These are phyloP conservation scores for Drosophila vallismaia DNA, from an alignment of 2,888 invertebrate genomes.

Conservation along the genomic window DNA sequence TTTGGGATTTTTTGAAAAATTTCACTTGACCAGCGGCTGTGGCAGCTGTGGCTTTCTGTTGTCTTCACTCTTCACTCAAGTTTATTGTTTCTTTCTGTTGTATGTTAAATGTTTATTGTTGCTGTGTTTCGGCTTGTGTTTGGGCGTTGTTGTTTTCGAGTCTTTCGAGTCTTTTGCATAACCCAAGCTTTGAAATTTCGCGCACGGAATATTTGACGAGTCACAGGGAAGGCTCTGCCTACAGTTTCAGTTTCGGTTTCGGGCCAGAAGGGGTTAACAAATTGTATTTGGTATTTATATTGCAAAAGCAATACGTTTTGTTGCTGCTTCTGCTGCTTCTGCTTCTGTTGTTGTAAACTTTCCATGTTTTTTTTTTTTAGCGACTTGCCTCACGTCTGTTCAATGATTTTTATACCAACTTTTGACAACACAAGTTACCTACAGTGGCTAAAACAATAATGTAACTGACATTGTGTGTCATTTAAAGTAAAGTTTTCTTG, in stretches of 20 bases:
- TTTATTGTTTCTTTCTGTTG: slow-evolving; percentile 28
- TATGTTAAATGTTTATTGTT: slow-evolving; percentile 23
- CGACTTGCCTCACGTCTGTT: slow-evolving; percentile 54
- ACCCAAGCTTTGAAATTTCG: slow-evolving; percentile 60
- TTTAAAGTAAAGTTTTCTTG: too few relatives aligned
- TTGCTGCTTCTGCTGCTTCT: slow-evolving; percentile 25
- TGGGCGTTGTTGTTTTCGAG: slow-evolving; percentile 24
- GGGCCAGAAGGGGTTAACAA: slow-evolving; percentile 46
- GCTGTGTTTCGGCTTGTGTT: slow-evolving; percentile 22
- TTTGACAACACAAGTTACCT: slow-evolving; percentile 13
- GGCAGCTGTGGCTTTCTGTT: slow-evolving; percentile 17
- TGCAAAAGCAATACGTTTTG: slow-evolving; percentile 50
- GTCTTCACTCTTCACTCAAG: slow-evolving; percentile 22
- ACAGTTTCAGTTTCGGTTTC: slow-evolving; percentile 9
- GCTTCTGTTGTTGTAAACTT: slow-evolving; percentile 56
- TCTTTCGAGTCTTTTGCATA: slow-evolving; percentile 63
- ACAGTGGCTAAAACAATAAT: background rate
- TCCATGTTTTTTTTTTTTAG: slow-evolving; percentile 50
- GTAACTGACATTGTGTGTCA: background rate
- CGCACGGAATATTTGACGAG: slow-evolving; percentile 74
- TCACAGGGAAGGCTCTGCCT: slow-evolving; percentile 37
- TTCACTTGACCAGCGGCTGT: slow-evolving; percentile 52
- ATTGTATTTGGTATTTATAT: slow-evolving; percentile 67
- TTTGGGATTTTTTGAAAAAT: slow-evolving; percentile 36
- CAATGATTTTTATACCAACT: slow-evolving; percentile 19